Percentiles rank a stretch among this genome's conserved stretches.
Conservation (phyloP, 2,797 vertebrate genomes). For the Podarcis siculus region DNA sequence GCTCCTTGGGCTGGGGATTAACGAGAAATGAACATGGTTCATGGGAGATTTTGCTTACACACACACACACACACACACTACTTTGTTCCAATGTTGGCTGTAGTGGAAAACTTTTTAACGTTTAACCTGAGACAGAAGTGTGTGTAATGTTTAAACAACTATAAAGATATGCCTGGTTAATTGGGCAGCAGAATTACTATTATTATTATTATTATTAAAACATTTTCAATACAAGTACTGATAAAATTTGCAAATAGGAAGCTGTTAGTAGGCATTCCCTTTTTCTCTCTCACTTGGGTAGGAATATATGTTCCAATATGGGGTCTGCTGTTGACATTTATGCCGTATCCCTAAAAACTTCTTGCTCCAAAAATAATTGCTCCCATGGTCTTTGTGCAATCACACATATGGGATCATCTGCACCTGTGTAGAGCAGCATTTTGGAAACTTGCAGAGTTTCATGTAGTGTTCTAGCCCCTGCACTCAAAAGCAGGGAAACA, state of each 20-base stretch:
- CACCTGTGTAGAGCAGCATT: neutral
- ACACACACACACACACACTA: too few species aligned
- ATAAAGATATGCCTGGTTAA: neutral
- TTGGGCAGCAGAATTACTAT: neutral
- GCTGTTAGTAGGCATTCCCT: neutral
- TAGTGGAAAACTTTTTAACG: neutral
- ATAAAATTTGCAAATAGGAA: neutral
- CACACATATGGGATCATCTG: neutral
- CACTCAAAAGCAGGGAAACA: neutral
- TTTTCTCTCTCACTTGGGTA: neutral
- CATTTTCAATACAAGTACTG: neutral
- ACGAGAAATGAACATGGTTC: neutral
- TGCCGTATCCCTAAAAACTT: neutral
- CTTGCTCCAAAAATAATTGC: neutral
- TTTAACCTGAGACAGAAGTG: neutral
- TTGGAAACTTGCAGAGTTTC: neutral
- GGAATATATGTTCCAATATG: neutral
- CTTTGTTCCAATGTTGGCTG: neutral
- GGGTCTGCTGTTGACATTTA: neutral
- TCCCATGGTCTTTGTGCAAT: neutral
- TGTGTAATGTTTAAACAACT: neutral
- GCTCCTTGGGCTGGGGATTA: neutral
- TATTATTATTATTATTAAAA: neutral
- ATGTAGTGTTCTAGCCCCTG: neutral
- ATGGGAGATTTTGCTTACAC: neutral